Conservation (phyloP, 2,797 vertebrate genomes). For the Xiphophorus birchmanni region DNA sequence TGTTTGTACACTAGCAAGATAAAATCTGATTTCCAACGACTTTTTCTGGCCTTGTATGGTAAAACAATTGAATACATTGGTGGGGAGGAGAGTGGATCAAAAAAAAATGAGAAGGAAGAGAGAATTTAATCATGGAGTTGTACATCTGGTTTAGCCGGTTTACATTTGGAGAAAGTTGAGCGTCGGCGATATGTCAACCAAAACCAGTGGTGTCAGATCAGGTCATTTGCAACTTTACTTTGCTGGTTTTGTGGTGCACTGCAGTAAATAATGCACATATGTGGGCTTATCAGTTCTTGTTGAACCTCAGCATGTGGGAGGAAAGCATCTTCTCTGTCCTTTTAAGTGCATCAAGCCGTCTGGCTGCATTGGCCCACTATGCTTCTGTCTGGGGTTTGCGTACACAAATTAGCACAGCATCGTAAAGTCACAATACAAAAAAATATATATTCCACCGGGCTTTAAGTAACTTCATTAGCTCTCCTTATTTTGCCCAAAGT, state of each 20-base stretch:
- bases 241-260: slow-evolving; percentile 11
- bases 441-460: background rate
- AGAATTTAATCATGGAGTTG: background rate
- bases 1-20: background rate
- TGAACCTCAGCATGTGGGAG: slow-evolving; percentile 31
- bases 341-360: slow-evolving; percentile 5
- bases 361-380: background rate
- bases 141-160: slow-evolving; percentile 1
- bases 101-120: background rate
- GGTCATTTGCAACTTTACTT: slow-evolving; percentile 10
- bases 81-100: background rate
- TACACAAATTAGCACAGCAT: background rate
- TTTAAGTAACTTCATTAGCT: background rate
- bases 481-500: background rate
- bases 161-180: slow-evolving; percentile 4
- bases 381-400: background rate
- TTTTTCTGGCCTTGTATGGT: background rate
- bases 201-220: slow-evolving; percentile 24
- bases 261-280: background rate
- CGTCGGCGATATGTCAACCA: slow-evolving; percentile 12
- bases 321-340: background rate
- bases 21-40: background rate
- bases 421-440: background rate
- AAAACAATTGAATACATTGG: background rate
- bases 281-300: slow-evolving; percentile 5